Percentiles rank a stretch among this genome's conserved stretches.
Evolutionary conservation across 2,888 invertebrate species (phyloP).

Genomic region (Teleogryllus oceanicus): DNA sequence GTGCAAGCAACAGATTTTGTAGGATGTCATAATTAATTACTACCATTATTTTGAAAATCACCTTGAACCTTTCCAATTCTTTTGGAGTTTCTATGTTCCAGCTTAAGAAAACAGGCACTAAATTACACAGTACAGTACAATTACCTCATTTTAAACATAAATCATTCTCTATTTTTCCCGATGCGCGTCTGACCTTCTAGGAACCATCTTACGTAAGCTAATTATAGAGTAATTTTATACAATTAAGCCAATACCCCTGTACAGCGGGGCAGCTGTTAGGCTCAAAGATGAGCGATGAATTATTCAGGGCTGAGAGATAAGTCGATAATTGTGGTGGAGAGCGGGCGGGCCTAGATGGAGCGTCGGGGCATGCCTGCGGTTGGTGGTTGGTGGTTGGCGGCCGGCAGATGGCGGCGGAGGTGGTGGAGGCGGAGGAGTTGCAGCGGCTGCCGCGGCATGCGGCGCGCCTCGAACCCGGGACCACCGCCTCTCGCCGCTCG

Average conservation of each 20-base stretch:
- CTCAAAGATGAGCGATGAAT: not conserved
- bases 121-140: too few relatives aligned
- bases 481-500: not conserved
- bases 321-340: not conserved
- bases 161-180: not conserved
- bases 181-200: not conserved
- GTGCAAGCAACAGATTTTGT: too few relatives aligned
- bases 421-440: not conserved
- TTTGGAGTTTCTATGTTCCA: too few relatives aligned
- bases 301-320: not conserved
- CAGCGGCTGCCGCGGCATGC: not conserved
- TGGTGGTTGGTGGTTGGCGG: not conserved
- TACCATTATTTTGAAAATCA: too few relatives aligned
- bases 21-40: too few relatives aligned
- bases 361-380: not conserved
- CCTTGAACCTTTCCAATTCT: too few relatives aligned
- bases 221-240: not conserved
- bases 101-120: too few relatives aligned
- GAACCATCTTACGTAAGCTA: not conserved
- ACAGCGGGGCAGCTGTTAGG: not conserved
- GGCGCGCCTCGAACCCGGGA: slow-evolving; percentile 7
- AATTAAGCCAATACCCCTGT: not conserved
- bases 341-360: not conserved
- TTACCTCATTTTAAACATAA: too few relatives aligned
- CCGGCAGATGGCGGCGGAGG: not conserved